These are phyloP conservation scores for Dorcus hopei DNA, from an alignment of 2,888 invertebrate species.

Conservation along the genomic window DNA sequence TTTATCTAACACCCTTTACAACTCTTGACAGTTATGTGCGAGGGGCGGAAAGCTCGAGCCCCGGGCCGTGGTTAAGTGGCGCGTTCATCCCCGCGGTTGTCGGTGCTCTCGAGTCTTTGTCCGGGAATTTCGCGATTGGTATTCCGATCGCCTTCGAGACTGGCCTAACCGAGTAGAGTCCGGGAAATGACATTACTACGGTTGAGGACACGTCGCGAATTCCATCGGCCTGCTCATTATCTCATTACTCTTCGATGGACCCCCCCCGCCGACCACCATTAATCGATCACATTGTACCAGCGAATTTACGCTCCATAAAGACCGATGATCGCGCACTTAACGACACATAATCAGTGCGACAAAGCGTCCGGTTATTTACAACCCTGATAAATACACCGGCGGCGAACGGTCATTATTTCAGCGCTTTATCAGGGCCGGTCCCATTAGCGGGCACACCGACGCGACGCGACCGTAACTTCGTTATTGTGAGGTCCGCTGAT, in stretches of 20 bases:
- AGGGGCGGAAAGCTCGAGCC: slow-evolving; percentile 34
- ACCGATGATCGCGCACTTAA: slow-evolving; percentile 42
- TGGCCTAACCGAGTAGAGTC: slow-evolving; percentile 32
- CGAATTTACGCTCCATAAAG: slow-evolving; percentile 43
- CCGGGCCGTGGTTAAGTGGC: slow-evolving; percentile 45
- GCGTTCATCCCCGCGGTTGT: slow-evolving; percentile 12
- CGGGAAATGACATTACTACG: slow-evolving; percentile 42
- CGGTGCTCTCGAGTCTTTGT: slow-evolving; percentile 3
- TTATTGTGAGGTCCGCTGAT: slow-evolving; percentile 31
- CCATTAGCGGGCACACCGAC: slow-evolving; percentile 30
- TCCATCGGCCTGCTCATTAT: slow-evolving; percentile 20
- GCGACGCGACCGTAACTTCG: background rate
- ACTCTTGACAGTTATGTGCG: slow-evolving; percentile 42
- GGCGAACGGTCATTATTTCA: slow-evolving; percentile 39
- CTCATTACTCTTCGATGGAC: slow-evolving; percentile 16
- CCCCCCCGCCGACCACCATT: slow-evolving; percentile 5
- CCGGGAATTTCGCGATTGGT: background rate
- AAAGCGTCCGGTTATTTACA: slow-evolving; percentile 40
- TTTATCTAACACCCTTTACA: slow-evolving; percentile 42
- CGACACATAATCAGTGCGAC: slow-evolving; percentile 41
- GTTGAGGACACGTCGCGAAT: slow-evolving; percentile 36
- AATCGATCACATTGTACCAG: slow-evolving; percentile 30
- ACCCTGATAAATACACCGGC: slow-evolving; percentile 35
- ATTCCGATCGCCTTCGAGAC: slow-evolving; percentile 18
- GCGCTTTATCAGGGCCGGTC: slow-evolving; percentile 30